These are phyloP conservation scores for Cybosia mesomella DNA, from an alignment of 2,888 invertebrate species.

Conservation along the genomic window DNA sequence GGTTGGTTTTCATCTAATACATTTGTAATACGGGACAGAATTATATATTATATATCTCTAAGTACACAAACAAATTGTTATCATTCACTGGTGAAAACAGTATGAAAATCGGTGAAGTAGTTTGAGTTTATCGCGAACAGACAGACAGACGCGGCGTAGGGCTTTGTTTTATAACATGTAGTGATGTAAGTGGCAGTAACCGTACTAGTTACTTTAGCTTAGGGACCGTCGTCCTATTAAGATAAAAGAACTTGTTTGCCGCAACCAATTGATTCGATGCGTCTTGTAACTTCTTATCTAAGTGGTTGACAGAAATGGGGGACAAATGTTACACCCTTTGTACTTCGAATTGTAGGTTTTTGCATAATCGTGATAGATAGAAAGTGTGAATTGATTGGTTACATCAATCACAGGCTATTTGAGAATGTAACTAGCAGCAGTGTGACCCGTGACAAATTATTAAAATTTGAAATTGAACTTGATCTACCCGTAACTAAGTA, in stretches of 20 bases:
- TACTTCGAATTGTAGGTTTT: slow-evolving; percentile 14
- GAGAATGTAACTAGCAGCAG: not conserved
- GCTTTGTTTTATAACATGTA: too few relatives aligned
- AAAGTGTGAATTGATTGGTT: slow-evolving; percentile 8
- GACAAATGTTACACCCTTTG: slow-evolving; percentile 27
- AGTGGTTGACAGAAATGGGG: slow-evolving; percentile 40
- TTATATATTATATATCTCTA: too few relatives aligned
- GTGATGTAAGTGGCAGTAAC: slow-evolving; percentile 32
- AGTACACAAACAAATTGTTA: too few relatives aligned
- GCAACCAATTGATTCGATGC: slow-evolving; percentile 46
- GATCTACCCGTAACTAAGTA: not conserved
- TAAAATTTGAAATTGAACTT: not conserved
- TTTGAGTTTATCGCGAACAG: too few relatives aligned
- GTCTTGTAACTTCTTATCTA: slow-evolving; percentile 35
- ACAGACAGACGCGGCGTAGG: too few relatives aligned
- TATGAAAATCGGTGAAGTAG: too few relatives aligned
- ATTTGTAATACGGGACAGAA: too few relatives aligned
- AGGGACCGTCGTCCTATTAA: slow-evolving; percentile 36
- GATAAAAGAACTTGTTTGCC: slow-evolving; percentile 46
- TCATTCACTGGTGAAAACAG: too few relatives aligned
- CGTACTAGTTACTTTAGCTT: slow-evolving; percentile 41
- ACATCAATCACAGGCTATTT: not conserved
- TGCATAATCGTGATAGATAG: slow-evolving; percentile 5
- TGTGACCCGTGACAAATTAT: too few relatives aligned
- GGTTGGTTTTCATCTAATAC: too few relatives aligned